Evolutionary conservation across 1,140 invertebrate genomes (phyloP).

Genomic region (Pseudoatta argentina): DNA sequence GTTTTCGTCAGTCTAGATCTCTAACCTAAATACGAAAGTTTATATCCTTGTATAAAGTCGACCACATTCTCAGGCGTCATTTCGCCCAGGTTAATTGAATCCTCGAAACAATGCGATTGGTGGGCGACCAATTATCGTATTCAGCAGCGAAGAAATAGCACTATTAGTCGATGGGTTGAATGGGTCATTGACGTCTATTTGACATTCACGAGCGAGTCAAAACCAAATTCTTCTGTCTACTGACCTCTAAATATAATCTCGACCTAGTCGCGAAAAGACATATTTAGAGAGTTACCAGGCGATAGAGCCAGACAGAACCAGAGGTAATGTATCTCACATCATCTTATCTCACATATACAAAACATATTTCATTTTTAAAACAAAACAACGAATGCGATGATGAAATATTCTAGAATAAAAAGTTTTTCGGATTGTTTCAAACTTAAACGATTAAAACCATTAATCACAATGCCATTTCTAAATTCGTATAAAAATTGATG

Average conservation of each 20-base stretch:
- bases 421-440: slow-evolving; percentile 41
- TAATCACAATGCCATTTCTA: slow-evolving; percentile 47
- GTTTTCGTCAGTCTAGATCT: slow-evolving; percentile 21
- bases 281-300: not conserved
- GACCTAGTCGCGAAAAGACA: slow-evolving; percentile 21
- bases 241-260: not conserved
- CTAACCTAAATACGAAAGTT: slow-evolving; percentile 49
- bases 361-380: not conserved
- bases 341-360: slow-evolving; percentile 41
- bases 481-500: not conserved
- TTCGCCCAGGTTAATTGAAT: slow-evolving; percentile 48
- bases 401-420: slow-evolving; percentile 72
- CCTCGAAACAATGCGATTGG: slow-evolving; percentile 39
- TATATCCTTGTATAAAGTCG: slow-evolving; percentile 8
- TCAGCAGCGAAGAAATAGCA: not conserved
- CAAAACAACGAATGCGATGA: not conserved
- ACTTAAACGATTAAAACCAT: not conserved
- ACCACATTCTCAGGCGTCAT: slow-evolving; percentile 22
- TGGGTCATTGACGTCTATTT: slow-evolving; percentile 16
- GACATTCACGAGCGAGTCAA: slow-evolving; percentile 8
- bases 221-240: not conserved
- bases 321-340: slow-evolving; percentile 61
- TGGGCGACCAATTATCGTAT: slow-evolving; percentile 66
- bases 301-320: not conserved
- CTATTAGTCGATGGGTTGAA: not conserved